Base-by-base conservation (phyloP, 2,888 invertebrate species). In the Carcina quercana region DNA sequence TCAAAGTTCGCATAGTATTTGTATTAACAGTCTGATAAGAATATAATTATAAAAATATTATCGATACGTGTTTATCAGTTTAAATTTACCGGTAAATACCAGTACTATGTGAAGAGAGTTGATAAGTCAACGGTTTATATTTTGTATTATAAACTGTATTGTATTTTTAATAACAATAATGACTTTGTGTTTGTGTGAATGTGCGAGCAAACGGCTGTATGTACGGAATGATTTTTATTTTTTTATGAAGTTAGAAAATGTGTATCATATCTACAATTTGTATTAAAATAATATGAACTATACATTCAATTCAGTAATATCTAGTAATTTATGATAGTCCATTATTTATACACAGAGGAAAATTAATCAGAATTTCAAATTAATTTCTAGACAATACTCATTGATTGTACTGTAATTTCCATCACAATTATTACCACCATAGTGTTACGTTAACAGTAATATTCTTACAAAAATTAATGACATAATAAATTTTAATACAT, bases 371-470 rank as follows among this genome's bases (percentile, higher is more conserved):
- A 19, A 28, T 28, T 8, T 19, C 12, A 19, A 28, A 26, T 17
- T 28, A 28, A 28, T 11, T 11, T 32, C 28, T 32, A 34, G 14
- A 24, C 48, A 72, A 76, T 76, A 75, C 74, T 76, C 76, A 73
- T 59, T 32, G 47, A 48, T 50, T 53, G 67, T 66, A 68, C 43
- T 54, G 53, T 59, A 17, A 17, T 60, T 59, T 68, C 69, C 76
- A 80, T 80, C 82, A 79, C 79, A 79, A 74, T 71, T 66, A 63
- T 71, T 73, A 78, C 79, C 75, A 72, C 72, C 52, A 62, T 75
- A 75, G 71, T 66, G 60, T 67, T 68, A 69, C 55, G 53, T 62
- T 65, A 62, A 69, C 63, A 67, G 62, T 68, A 66, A 71, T 68
- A 59, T 63, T 70, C 75, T 69, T 74, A 70, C 66, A 71, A 72